A percentile compares a stretch with the other conserved stretches of the same genome.
Evolutionary conservation across 1,140 invertebrate species (phyloP).

Genomic region (Delia radicum): DNA sequence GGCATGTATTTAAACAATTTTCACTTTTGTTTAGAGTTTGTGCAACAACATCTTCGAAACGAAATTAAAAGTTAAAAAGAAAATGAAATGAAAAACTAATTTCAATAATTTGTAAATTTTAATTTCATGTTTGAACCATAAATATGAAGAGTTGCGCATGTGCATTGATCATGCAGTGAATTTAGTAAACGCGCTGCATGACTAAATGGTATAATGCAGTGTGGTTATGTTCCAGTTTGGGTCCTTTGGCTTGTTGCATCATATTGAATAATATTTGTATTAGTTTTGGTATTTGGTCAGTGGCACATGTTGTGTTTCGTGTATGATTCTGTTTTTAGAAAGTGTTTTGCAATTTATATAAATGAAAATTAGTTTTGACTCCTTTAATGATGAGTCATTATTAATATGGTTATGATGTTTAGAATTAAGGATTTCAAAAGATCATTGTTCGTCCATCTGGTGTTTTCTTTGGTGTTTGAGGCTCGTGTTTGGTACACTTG

Average conservation of each 20-base stretch:
- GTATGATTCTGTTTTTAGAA: background rate
- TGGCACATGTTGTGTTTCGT: constrained; percentile 8
- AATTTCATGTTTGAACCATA: background rate
- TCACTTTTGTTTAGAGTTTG: background rate
- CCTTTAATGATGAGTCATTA: constrained; percentile 7
- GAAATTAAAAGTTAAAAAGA: background rate
- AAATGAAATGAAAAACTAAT: constrained; percentile 3
- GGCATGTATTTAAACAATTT: background rate
- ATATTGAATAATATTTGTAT: background rate
- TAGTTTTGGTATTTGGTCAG: background rate
- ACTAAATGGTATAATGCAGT: background rate
- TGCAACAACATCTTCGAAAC: background rate
- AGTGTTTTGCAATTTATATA: background rate
- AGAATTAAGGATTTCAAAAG: constrained; percentile 2
- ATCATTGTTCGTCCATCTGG: background rate
- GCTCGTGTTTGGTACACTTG: constrained; percentile 12
- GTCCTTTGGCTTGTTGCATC: background rate
- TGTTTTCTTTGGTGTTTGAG: background rate
- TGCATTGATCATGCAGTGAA: background rate
- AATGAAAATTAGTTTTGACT: constrained; percentile 12
- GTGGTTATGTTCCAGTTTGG: background rate
- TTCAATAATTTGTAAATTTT: constrained; percentile 14
- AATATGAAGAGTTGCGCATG: no score
- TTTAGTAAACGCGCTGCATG: background rate
- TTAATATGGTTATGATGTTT: background rate